Percentiles rank a stretch among this genome's conserved stretches.
These are phyloP conservation scores for Dascyllus trimaculatus DNA, from an alignment of 2,113 vertebrate genomes.

Conservation along the genomic window DNA sequence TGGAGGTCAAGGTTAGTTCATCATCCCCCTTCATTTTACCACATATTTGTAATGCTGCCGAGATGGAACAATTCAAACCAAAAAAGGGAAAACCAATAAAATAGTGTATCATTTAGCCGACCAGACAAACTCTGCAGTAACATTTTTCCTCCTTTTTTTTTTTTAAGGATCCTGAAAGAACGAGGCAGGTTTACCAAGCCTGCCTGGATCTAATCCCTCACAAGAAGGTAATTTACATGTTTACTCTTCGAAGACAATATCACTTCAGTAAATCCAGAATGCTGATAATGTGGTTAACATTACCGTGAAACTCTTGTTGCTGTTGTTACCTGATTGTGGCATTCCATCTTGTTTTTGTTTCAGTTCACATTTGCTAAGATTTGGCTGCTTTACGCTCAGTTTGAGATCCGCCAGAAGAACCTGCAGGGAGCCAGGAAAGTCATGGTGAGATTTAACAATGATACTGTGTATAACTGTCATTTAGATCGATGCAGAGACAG, in stretches of 20 bases:
- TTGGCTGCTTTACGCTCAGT: constrained; percentile 94
- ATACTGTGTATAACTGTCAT: not conserved
- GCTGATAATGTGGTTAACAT: not conserved
- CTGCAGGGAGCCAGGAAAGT: constrained; percentile 91
- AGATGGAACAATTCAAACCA: not conserved
- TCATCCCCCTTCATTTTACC: not conserved
- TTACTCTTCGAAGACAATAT: not conserved
- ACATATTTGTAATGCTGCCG: not conserved
- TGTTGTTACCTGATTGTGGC: not conserved
- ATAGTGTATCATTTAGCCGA: not conserved
- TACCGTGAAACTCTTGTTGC: not conserved
- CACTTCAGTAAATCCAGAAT: no score
- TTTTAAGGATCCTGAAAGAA: constrained; percentile 92
- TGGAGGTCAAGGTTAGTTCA: constrained; percentile 92
- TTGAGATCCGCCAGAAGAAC: constrained; percentile 98
- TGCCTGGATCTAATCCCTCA: constrained; percentile 96
- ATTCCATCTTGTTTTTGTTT: constrained; percentile 10
- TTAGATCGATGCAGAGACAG: not conserved
- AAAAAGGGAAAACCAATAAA: not conserved
- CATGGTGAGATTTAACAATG: constrained; percentile 86
- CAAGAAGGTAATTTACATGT: constrained; percentile 87
- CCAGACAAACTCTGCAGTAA: not conserved
- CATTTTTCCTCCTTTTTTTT: not conserved
- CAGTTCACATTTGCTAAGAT: constrained; percentile 99
- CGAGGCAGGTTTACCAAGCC: constrained; percentile 95